A percentile compares a stretch with the other conserved stretches of the same genome.
phyloP scores from a whole-genome alignment of 2,797 vertebrate species.

The Forpus xanthops region DNA sequence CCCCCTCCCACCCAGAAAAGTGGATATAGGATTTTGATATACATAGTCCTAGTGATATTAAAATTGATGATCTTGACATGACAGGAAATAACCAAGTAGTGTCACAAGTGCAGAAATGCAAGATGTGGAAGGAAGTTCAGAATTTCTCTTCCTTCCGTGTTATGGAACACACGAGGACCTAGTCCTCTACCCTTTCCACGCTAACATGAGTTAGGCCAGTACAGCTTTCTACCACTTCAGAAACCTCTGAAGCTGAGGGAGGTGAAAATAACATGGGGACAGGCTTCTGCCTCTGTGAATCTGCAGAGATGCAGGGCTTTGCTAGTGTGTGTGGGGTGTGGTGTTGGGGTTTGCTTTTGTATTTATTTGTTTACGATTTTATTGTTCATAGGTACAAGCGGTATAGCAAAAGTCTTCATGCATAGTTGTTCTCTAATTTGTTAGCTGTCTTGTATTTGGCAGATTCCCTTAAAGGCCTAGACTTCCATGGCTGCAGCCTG shows the following conservation, averaged over 20 bases:
- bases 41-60: not conserved
- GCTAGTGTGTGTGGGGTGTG: not conserved
- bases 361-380: not conserved
- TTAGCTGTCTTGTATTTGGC: not conserved
- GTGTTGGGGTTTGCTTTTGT: not conserved
- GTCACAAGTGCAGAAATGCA: not conserved
- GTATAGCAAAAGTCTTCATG: not conserved
- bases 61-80: not conserved
- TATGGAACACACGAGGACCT: not conserved
- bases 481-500: not conserved
- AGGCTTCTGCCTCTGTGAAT: not conserved
- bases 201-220: not conserved
- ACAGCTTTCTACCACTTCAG: not conserved
- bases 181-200: not conserved
- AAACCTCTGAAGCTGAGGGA: not conserved
- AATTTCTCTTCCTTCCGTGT: not conserved
- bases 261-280: not conserved
- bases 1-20: not conserved
- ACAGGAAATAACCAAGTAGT: not conserved
- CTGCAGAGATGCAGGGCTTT: not conserved
- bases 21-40: not conserved
- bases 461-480: not conserved
- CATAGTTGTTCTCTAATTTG: not conserved
- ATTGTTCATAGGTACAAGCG: no score
- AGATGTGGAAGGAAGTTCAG: not conserved